These are phyloP conservation scores for Probaryconus sp. DNA, from an alignment of 1,140 invertebrate species.

Conservation along the genomic window DNA sequence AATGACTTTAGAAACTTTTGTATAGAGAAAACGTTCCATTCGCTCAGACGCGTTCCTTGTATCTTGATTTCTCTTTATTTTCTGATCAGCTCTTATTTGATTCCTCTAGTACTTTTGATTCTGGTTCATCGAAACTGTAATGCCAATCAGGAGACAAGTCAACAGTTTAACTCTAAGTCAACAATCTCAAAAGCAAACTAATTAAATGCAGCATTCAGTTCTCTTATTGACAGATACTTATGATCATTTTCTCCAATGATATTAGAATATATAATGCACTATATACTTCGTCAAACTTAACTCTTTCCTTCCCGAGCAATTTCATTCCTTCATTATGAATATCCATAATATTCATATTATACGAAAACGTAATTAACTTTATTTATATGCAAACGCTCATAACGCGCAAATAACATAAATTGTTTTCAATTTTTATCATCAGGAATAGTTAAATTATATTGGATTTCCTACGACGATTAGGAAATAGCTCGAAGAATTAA, in stretches of 20 bases:
- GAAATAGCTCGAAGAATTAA: constrained; percentile 38
- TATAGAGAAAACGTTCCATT: constrained; percentile 31
- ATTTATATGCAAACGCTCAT: no score
- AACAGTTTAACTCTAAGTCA: constrained; percentile 22
- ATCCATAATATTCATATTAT: no score
- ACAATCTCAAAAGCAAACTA: constrained; percentile 8
- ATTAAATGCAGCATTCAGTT: constrained; percentile 4
- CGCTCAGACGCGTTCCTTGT: not conserved
- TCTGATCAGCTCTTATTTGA: constrained; percentile 15
- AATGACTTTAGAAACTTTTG: constrained; percentile 36
- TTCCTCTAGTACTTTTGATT: constrained; percentile 24
- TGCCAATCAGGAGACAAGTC: constrained; percentile 25
- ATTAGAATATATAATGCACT: no score
- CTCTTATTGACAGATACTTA: constrained; percentile 13
- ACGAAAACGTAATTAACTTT: no score
- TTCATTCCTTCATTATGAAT: no score
- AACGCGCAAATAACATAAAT: constrained; percentile 17
- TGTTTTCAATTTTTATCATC: constrained; percentile 23
- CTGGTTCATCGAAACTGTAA: constrained; percentile 23
- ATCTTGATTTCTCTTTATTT: constrained; percentile 32
- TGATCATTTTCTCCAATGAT: constrained; percentile 4
- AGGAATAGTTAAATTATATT: constrained; percentile 16
- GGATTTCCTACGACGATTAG: constrained; percentile 44
- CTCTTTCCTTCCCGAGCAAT: no score
- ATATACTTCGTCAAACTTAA: no score